Base-by-base conservation (phyloP, 2,113 vertebrate genomes). In the Anser cygnoides region DNA sequence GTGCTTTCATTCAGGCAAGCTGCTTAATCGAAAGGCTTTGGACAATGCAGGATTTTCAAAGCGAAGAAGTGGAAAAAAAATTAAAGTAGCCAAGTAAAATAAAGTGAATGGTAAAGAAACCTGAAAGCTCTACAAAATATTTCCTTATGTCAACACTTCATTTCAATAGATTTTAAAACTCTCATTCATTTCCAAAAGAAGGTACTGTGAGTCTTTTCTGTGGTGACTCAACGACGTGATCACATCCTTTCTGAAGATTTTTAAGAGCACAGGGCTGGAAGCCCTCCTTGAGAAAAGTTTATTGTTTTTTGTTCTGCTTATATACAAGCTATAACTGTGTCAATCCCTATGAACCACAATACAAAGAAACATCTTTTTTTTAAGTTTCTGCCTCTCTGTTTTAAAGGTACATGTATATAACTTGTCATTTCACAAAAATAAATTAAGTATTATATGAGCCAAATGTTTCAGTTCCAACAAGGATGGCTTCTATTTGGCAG, bases 11-110 rank as follows among this genome's bases (percentile, higher is more conserved):
- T 97, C 97, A 97, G 71, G 84, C 90, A 59, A 96, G 95, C 95
- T 92, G 90, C 96, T 97, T 97, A 97, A 98, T 96, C 95, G 35
- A 97, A 97, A 96, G 84, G 72, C 68, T 93, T 97, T 96, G 95
- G 96, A 98, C 97, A 97, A 98, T 97, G 96, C 92, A 92, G 62
- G 95, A 97, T 97, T 98, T 97, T 97, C 96, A 97, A 97, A 98
- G 84, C 94, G 90, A 94, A 97, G 94, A 88, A 87, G 80, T 89
- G 50, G 82, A 26, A 77, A 82, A 94, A 96, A 97, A 95, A 96
- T 95, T 96, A 96, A 97, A 97, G 96, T 97, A 93, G 89, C 94
- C 96, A 97, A 97, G 96, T 94, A 97, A 98, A 98, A 97, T 97
- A 94, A 97, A 97, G 89, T 83, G 73, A 96, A 94, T 78, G 80